Evolutionary conservation across 2,888 invertebrate species (phyloP), one percentile per base, ranked within the genome.

Genomic region (Serripes groenlandicus): DNA sequence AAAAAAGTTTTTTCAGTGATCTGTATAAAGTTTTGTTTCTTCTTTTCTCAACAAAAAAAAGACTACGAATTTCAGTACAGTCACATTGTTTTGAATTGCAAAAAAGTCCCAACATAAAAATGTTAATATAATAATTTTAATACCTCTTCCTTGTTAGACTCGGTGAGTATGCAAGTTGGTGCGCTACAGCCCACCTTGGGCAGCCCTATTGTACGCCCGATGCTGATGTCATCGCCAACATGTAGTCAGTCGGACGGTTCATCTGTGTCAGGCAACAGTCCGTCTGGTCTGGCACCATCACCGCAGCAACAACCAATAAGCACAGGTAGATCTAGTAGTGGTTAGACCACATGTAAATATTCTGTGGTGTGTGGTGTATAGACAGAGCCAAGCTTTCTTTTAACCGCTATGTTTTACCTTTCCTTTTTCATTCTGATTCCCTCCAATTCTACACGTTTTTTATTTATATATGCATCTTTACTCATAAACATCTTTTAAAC

Each of bases 191-290:
- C 90, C 23, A 91, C 83, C 77, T 68, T 90, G 37, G 86, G 88
- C 72, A 90, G 91, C 60, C 90, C 85, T 34, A 15, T 82, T 35
- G 64, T 81, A 32, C 86, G 91, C 28, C 91, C 90, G 7, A 76
- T 89, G 9, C 75, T 90, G 75, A 88, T 92, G 71, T 90, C 90
- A 34, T 91, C 92, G n/a, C 92, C 93, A 18, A 69, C 92, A 3
- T 90, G 90, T 49, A 88, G 88, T 69, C 87, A 90, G 64, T 89
- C 90, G 32, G 90, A 90, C 69, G 86, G 79, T 66, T 90, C 91
- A 18, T 89, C 90, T 3, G 71, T 90, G 70, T 91, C 91, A 9
- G 87, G 91, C 49, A 90, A 91, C 85, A 91, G 90, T 77, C 89
- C 91, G 15, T 87, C 89, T 30, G 91, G 88, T 64, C 91, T 91